These are phyloP conservation scores for Hypsibius dujardini DNA, from an alignment of 1,140 invertebrate species.

Conservation along the genomic window DNA sequence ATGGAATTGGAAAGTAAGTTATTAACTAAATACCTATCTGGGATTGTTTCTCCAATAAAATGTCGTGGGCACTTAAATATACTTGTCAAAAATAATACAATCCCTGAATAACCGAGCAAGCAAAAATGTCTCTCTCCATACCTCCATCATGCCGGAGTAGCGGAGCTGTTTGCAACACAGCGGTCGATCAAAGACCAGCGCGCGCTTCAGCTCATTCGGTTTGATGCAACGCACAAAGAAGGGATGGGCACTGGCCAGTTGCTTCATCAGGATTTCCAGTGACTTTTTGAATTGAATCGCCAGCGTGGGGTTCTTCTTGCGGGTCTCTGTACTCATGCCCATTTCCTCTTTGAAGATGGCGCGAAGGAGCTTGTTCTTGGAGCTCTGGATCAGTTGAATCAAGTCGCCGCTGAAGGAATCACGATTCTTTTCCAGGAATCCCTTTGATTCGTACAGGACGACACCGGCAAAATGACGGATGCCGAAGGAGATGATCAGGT, in stretches of 20 bases:
- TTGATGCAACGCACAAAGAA: constrained; percentile 98
- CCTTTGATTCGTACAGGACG: constrained; percentile 87
- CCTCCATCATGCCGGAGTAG: constrained; percentile 98
- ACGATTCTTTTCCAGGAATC: constrained; percentile 92
- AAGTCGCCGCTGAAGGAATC: constrained; percentile 93
- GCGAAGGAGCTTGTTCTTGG: constrained; percentile 77
- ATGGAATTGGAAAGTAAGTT: too few species aligned
- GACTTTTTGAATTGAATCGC: constrained; percentile 95
- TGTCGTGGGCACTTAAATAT: too few species aligned
- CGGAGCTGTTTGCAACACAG: constrained; percentile 84
- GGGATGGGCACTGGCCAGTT: constrained; percentile 77
- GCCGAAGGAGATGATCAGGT: constrained; percentile 87
- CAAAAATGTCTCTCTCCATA: too few species aligned
- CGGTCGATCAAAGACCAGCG: constrained; percentile 92
- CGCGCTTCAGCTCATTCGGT: constrained; percentile 91
- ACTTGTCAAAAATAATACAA: too few species aligned
- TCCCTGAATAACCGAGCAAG: too few species aligned
- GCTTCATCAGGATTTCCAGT: constrained; percentile 82
- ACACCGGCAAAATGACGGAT: constrained; percentile 94
- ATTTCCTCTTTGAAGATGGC: constrained; percentile 80
- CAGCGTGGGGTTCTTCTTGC: constrained; percentile 77
- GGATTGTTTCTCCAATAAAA: too few species aligned
- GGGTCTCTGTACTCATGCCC: constrained; percentile 64
- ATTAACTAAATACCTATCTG: too few species aligned
- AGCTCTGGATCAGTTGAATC: constrained; percentile 75